Percentiles rank a stretch among this genome's conserved stretches.
These are phyloP conservation scores for Ceraclea dissimilis DNA, from an alignment of 2,888 invertebrate species.

Conservation along the genomic window DNA sequence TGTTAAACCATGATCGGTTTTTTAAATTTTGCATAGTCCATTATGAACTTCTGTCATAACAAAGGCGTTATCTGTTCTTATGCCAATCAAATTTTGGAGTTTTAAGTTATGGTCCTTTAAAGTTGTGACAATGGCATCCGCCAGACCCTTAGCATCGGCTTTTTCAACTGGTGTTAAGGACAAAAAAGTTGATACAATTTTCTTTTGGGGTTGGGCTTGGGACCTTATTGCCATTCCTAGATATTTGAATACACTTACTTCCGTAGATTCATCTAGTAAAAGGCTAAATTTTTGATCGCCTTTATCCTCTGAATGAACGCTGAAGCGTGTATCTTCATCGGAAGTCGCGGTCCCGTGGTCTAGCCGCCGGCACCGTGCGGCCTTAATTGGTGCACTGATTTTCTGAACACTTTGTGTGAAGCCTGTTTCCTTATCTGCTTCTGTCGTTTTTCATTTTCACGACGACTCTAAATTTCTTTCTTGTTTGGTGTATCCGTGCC, in stretches of 20 bases:
- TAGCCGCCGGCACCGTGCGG: too few species aligned
- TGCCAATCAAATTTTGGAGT: background rate
- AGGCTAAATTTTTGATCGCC: background rate
- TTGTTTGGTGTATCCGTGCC: conserved; percentile 1
- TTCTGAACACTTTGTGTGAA: too few species aligned
- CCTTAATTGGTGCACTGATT: too few species aligned
- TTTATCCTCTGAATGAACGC: conserved; percentile 2
- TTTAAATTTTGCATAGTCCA: background rate
- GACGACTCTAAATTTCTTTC: conserved; percentile 1
- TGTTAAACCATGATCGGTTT: background rate
- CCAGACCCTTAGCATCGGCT: background rate
- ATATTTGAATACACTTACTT: background rate
- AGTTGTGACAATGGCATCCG: background rate
- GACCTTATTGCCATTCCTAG: background rate
- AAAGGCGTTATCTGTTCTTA: background rate
- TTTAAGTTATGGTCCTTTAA: background rate
- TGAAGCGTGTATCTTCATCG: background rate
- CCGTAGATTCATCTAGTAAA: background rate
- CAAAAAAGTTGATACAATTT: background rate
- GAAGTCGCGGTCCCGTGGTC: too few species aligned
- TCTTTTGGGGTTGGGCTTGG: background rate
- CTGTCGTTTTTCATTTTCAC: conserved; percentile 1
- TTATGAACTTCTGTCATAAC: background rate
- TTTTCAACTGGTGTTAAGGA: background rate
- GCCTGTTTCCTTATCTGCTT: too few species aligned